Base-by-base conservation (phyloP, 2,113 vertebrate species). In the Crotalus helleri region DNA sequence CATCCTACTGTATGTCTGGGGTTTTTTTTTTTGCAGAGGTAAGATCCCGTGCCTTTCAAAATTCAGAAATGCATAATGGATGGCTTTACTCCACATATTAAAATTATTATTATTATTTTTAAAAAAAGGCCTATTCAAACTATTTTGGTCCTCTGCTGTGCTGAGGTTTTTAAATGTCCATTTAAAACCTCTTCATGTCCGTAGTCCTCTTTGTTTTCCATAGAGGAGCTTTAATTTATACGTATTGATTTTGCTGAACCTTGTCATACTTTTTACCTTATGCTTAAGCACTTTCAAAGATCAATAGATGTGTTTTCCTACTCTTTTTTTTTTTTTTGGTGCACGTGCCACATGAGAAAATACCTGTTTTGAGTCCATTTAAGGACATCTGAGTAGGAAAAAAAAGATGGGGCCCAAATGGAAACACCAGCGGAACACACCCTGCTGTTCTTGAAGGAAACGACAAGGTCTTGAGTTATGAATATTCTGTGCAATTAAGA, bases 201-300 rank as follows among this genome's bases (percentile, higher is more conserved):
- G 55, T 90, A 89, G 90, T 64, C 91, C 85, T 87, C 44, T 49
- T 87, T 39, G 69, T 3, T n/a, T 93, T 93, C 92, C 93, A 87
- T 61, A 90, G 55, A 94, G 87, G 93, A 92, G 61, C 87, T 93
- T 86, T 92, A 55, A 94, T 94, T 94, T 95, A 92, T 91, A 85
- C 23, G 1, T 94, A 95, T 96, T 94, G 96, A 97, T 97, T 96
- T 95, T 93, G 94, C 26, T 49, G 4, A 95, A 94, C 69, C 94
- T 93, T 92, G 55, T n/a, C 53, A 93, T 92, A 24, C 54, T 86
- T 81, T 94, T 92, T 92, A 88, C 49, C n/a, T 49, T 55, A 55
- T 61, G 12, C 88, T 61, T 61, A 92, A 96, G 46, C 88, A 92
- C 91, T 94, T 95, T 94, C 90, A 91, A 93, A 93, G 96, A 96